Evolutionary conservation across 37 sponge, comb jelly and placozoan species (phyloP).

Genomic region (Hormiphora californensis): DNA sequence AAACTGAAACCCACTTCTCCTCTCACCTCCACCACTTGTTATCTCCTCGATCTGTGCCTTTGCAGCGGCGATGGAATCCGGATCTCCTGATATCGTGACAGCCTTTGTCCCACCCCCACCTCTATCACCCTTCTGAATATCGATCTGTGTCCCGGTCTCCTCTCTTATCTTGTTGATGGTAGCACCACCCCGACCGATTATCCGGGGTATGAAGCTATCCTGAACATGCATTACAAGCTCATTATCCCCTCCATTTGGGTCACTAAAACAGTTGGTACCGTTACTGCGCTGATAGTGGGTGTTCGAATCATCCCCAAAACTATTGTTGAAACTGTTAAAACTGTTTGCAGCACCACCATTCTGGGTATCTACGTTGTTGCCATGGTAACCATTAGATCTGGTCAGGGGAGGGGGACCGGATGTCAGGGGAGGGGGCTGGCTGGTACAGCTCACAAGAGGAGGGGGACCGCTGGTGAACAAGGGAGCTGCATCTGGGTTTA

Average conservation of each 20-base stretch:
- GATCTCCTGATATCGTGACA: constrained; percentile 7
- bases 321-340: neutral
- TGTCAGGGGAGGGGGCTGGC: too few relatives aligned
- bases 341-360: neutral
- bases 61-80: neutral
- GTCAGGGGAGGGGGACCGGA: too few relatives aligned
- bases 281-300: neutral
- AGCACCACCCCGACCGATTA: constrained; percentile 10
- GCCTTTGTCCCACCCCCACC: neutral
- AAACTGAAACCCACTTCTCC: neutral
- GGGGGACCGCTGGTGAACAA: neutral
- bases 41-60: neutral
- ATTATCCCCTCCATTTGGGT: neutral
- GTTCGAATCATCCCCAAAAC: neutral
- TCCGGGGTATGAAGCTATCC: neutral
- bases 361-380: too few relatives aligned
- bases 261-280: neutral
- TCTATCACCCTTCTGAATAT: neutral
- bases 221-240: neutral
- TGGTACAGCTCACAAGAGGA: too few relatives aligned
- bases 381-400: too few relatives aligned
- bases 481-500: neutral
- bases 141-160: neutral
- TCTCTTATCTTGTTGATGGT: constrained; percentile 22
- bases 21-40: neutral